These are phyloP conservation scores for Ornithorhynchus anatinus DNA, from an alignment of 2,113 vertebrate species.

Conservation along the genomic window DNA sequence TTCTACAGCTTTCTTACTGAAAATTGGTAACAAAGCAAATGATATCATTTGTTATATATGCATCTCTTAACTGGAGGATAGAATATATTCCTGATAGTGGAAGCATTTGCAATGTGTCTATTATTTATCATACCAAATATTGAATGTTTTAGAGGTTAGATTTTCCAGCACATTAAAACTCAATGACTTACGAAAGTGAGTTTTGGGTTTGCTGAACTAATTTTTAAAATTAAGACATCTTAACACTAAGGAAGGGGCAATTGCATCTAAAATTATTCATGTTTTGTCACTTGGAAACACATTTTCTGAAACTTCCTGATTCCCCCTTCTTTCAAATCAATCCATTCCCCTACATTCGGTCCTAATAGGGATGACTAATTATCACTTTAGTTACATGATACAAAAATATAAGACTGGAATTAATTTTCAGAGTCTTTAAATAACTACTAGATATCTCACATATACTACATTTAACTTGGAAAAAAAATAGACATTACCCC, in stretches of 20 bases:
- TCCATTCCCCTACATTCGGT: constrained; percentile 1
- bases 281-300: constrained; percentile 40
- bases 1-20: too few species aligned
- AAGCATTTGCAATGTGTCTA: too few species aligned
- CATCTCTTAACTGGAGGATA: too few species aligned
- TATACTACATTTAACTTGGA: not conserved
- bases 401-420: not conserved
- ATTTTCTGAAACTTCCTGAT: not conserved
- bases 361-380: not conserved
- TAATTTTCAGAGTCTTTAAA: not conserved
- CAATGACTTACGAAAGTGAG: not conserved
- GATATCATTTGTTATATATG: too few species aligned
- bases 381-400: not conserved
- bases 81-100: too few species aligned
- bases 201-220: constrained; percentile 9
- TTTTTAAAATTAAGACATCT: constrained; percentile 18
- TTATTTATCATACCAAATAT: too few species aligned
- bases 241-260: constrained; percentile 14
- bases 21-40: too few species aligned
- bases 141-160: not conserved
- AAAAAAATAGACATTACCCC: not conserved
- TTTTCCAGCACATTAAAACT: not conserved
- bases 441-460: not conserved
- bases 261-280: not conserved
- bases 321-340: constrained; percentile 7